Conservation (phyloP, 2,113 vertebrate species). For the Platysternon megacephalum region DNA sequence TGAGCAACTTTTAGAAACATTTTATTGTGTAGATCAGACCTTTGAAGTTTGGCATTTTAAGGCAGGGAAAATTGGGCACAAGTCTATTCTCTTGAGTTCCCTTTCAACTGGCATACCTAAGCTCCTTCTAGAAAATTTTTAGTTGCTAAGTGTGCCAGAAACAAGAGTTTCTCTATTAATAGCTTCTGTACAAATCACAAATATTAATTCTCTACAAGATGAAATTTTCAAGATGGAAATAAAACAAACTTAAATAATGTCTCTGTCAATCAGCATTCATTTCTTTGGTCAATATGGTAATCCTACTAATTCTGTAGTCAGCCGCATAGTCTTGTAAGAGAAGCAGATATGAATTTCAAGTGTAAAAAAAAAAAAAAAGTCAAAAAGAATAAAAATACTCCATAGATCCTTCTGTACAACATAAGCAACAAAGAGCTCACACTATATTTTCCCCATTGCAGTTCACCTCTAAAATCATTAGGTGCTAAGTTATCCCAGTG, state of each 20-base stretch:
- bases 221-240: neutral
- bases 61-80: neutral
- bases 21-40: too few relatives aligned
- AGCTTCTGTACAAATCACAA: neutral
- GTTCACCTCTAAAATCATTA: neutral
- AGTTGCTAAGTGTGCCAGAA: neutral
- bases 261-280: neutral
- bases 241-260: neutral
- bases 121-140: neutral
- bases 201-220: neutral
- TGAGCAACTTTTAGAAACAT: neutral
- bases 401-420: neutral
- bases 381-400: neutral
- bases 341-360: neutral
- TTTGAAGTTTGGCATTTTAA: neutral
- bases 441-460: neutral
- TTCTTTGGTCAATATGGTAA: neutral
- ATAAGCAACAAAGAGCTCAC: neutral
- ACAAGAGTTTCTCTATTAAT: neutral
- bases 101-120: fast-evolving
- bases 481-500: neutral
- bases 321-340: neutral
- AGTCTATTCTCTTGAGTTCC: fast-evolving
- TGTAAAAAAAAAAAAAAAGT: too few relatives aligned
- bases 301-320: neutral